Base-by-base conservation (phyloP, 2,113 vertebrate species). In the Pteruthius melanotis region DNA sequence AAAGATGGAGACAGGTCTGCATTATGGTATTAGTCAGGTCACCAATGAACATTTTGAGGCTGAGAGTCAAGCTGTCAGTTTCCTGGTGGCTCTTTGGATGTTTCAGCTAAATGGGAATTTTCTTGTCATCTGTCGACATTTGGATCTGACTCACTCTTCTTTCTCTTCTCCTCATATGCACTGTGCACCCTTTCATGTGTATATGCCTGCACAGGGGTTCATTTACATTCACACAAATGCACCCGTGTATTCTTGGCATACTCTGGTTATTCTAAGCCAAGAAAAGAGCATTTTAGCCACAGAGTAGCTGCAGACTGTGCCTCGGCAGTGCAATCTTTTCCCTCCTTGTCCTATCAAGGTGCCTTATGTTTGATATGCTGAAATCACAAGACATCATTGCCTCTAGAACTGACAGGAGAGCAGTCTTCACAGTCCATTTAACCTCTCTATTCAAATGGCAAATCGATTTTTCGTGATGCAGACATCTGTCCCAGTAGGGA, bases 391-490 rank as follows among this genome's bases (percentile, higher is more conserved):
- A 88, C 76, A 81, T 72, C 88, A 54, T 42, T 13, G 33, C 76
- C 56, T 89, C 60, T 53, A 82, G 68, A 92, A 85, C 86, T 90
- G 95, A 96, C 53, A 63, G 40, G 88, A 94, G 90, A 96, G 40
- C 88, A 87, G 90, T 57, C 88, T 96, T 94, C 93, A 95, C 93
- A 93, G 93, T 82, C 88, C 94, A 93, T 94, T 96, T 94, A 94
- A 95, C 90, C 90, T 94, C 88, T 57, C 90, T 76, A 77, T 90
- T 95, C 65, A 94, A 94, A 96, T 2, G 1, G 80, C 88, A 93
- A 93, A 95, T 83, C 42, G 15, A 78, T 93, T 94, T 83, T 94
- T 90, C 47, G 61, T 65, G 90, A 94, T 82, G 61, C 86, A 96
- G 90, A 76, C 92, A 76, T 93, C 90, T 87, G 88, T 93, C 90